Evolutionary conservation across 1,140 invertebrate genomes (phyloP).

Genomic region (Achatina immaculata): DNA sequence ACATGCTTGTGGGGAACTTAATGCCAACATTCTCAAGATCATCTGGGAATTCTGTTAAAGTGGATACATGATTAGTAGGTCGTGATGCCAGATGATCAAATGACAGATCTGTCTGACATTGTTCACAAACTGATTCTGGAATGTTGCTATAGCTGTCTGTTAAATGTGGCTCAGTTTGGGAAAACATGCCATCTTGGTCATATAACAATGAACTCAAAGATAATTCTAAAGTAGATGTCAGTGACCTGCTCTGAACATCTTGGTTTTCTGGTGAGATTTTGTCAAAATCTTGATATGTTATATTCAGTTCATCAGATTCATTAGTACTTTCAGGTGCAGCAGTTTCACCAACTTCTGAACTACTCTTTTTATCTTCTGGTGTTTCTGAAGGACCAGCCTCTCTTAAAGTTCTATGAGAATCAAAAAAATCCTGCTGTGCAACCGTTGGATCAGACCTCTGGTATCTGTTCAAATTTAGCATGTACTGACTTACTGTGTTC

Average conservation of each 20-base stretch:
- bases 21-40: constrained; percentile 12
- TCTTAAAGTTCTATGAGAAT: not conserved
- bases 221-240: not conserved
- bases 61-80: constrained; percentile 2
- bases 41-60: constrained; percentile 4
- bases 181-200: not conserved
- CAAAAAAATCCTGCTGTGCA: constrained; percentile 37
- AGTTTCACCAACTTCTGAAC: not conserved
- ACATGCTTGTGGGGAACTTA: not conserved
- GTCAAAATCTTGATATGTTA: not conserved
- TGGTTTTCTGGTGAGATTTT: not conserved
- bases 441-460: constrained; percentile 39
- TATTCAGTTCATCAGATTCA: not conserved
- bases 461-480: not conserved
- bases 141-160: not conserved
- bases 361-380: not conserved
- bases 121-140: not conserved
- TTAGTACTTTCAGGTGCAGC: not conserved
- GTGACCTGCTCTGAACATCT: not conserved
- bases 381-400: not conserved
- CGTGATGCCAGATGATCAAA: not conserved
- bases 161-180: not conserved
- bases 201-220: not conserved
- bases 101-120: constrained; percentile 20
- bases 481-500: not conserved